Percentiles rank a stretch among this genome's conserved stretches.
These are phyloP conservation scores for Florisuga fusca DNA, from an alignment of 2,797 vertebrate species.

Conservation along the genomic window DNA sequence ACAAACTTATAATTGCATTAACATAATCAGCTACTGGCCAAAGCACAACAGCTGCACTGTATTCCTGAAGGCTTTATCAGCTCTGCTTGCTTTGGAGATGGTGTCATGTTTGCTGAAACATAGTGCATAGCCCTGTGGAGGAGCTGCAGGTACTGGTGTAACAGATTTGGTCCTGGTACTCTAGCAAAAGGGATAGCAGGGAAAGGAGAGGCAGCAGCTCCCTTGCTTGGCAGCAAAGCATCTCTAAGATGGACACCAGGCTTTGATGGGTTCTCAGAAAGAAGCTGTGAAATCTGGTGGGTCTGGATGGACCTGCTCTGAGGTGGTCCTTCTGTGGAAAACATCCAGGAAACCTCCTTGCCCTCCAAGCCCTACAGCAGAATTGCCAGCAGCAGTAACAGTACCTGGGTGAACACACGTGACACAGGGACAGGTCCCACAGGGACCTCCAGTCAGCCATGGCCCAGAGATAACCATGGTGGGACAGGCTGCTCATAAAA, in stretches of 20 bases:
- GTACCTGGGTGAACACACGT: not conserved
- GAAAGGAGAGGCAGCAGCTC: not conserved
- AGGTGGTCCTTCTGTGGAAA: not conserved
- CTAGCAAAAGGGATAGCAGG: not conserved
- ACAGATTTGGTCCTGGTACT: not conserved
- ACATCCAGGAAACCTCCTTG: not conserved
- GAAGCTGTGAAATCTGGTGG: not conserved
- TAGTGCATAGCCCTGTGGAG: not conserved
- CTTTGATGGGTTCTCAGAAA: not conserved
- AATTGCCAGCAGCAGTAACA: not conserved
- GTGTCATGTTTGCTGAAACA: fast-evolving
- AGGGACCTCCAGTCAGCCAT: not conserved
- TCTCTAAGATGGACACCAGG: not conserved
- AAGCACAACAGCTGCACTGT: fast-evolving
- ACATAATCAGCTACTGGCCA: not conserved
- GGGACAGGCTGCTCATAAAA: not conserved
- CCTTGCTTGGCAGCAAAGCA: not conserved
- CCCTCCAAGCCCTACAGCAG: not conserved
- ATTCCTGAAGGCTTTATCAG: not conserved
- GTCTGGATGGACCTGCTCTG: not conserved
- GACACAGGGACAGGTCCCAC: not conserved
- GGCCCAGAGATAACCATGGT: not conserved
- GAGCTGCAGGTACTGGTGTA: not conserved
- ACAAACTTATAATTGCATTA: not conserved
- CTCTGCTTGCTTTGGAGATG: not conserved